Evolutionary conservation across 2,888 invertebrate genomes (phyloP), one percentile per base, ranked within the genome.

Genomic region (Lasioglossum vierecki): DNA sequence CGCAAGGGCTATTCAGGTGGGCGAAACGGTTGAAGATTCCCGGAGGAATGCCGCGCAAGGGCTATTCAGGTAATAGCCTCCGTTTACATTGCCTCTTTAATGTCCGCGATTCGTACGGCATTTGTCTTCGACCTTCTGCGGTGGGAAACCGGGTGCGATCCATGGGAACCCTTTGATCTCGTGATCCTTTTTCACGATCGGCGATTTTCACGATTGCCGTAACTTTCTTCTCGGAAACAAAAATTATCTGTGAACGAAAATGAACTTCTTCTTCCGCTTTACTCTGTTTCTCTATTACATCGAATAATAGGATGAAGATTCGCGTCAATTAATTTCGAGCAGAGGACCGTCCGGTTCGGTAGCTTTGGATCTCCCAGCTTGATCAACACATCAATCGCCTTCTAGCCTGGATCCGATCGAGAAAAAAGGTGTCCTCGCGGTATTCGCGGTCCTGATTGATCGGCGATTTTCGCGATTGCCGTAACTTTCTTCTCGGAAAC

Each of bases 31-130:
- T 66, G 39, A 26, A 80, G 79, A 80, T 83, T 82, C 85, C 63
- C 75, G 63, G 13, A 66, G 91, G 91, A 91, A 92, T 93, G 91
- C 86, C 76, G 84, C 86, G 86, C 87, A 85, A 88, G 83, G 86
- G 91, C 89, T 90, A 89, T 93, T 92, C 88, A 91, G 85, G 90
- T 93, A 93, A 93, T 93, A 92, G 92, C 90, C 91, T 89, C 84
- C 92, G 91, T 93, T 93, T 93, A 92, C 93, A 92, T 93, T 89
- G 92, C 82, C 92, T 93, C 91, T 93, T 91, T 92, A 93, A 89
- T 91, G 92, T 93, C 89, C 90, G 86, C 86, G 87, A 89, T 89
- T 89, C 91, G 87, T 90, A 88, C 87, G 86, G 88, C 90, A 91
- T 92, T 93, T 91, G 92, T 92, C 92, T 93, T 91, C 86, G 89